phyloP scores from a whole-genome alignment of 2,113 vertebrate genomes.

The Stegostoma tigrinum region DNA sequence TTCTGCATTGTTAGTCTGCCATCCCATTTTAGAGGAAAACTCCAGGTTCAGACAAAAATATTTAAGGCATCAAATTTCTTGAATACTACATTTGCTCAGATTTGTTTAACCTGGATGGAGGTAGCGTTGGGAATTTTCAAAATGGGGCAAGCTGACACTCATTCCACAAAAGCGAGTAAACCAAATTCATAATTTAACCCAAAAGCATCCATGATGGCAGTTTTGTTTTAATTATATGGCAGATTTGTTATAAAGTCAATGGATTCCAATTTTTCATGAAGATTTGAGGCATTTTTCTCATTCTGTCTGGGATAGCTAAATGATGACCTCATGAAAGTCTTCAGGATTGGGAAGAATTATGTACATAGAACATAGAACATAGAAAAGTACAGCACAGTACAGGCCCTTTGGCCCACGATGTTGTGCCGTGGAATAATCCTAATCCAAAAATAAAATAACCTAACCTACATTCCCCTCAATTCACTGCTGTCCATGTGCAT shows the following conservation, averaged over 20 bases:
- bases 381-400: too few relatives aligned
- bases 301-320: background rate
- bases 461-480: too few relatives aligned
- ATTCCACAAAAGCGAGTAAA: background rate
- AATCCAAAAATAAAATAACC: too few relatives aligned
- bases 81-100: background rate
- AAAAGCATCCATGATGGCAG: background rate
- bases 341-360: background rate
- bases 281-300: background rate
- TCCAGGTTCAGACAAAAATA: background rate
- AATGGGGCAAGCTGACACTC: background rate
- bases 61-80: background rate
- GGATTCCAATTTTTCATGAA: background rate
- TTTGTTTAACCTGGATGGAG: background rate
- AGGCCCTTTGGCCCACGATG: too few relatives aligned
- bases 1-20: background rate
- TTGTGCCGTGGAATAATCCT: too few relatives aligned
- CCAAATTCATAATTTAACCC: background rate
- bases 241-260: background rate
- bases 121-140: background rate
- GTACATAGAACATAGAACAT: too few relatives aligned
- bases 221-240: background rate
- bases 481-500: too few relatives aligned
- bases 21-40: background rate
- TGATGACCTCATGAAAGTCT: background rate